Evolutionary conservation across 1,140 invertebrate species (phyloP), one percentile per base, ranked within the genome.

Genomic region (Musca domestica): DNA sequence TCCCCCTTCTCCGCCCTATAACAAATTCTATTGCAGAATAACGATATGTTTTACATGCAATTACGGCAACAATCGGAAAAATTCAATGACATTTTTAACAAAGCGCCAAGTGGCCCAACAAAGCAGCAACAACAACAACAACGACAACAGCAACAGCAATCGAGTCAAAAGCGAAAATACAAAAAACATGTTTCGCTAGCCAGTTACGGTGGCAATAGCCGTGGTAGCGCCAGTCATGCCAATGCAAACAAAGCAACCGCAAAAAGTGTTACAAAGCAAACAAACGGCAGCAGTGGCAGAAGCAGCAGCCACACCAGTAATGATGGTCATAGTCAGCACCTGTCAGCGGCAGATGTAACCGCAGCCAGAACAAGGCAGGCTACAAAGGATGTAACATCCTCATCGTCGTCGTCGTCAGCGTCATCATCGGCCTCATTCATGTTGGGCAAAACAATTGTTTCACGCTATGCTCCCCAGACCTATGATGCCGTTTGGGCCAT

Each of bases 401-500:
- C 47, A 64, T 23, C 67, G 27, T 17, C 20, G 14, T 12, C 20
- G 2, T 23, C 51, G 51, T 19, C 46, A 46, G 2, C 34, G 20
- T 14, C 34, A 20, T 6, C 27, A 9, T 30, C 27, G 3, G 3
- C 27, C 27, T 12, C 22, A 17, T 20, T 52, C 19, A 52, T 66
- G n/a, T 7, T n/a, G 17, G 49, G 52, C 49, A 52, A 52, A 30
- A 25, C 25, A 4, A 19, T 68, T 5, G 83, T 89, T 2, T 91
- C 90, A 1, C 86, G 87, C 56, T 93, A 87, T 74, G 89, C 92
- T 0, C 88, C 88, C 0, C 90, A 93, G 75, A 89, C 92, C 0
- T 96, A 95, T 76, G 94, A 96, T 74, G 93, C 94, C 0, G 88
- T 95, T 1, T 95, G 93, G 93, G 90, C 92, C 0, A 91, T 95